Base-by-base conservation (phyloP, 1,140 invertebrate genomes). In the Charaxes varanes region DNA sequence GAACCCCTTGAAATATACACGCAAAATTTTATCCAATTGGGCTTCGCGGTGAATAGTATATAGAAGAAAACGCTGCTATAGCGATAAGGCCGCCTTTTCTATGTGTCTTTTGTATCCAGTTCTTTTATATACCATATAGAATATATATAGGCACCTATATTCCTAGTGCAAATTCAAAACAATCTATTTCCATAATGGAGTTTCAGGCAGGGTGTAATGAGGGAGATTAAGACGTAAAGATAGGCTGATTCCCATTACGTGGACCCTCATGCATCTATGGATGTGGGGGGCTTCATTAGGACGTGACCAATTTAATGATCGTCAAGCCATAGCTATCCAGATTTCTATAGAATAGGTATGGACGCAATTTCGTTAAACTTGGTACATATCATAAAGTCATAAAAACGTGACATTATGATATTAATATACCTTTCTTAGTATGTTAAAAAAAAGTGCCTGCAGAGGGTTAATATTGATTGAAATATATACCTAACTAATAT, bases 211-310 rank as follows among this genome's bases (percentile, higher is more conserved):
- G 14, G 27, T 34, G 35, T 64, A 64, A 64, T 64, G 54, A 62
- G 35, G 19, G 28, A 55, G 53, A 74, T 74, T 62, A 59, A 74
- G 67, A 71, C 65, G 56, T 69, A 56, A 63, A 70, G 66, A 70
- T 62, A 44, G 24, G 15, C 15, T 18, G 35, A 4, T 18, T 4
- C 41, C 44, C 44, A 47, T 45, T 64, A 62, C 56, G 42, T 49
- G 45, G 32, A 35, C 41, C 34, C 56, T 66, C 70, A 68, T 70
- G 70, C 60, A 70, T 73, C 53, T 62, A 66, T 70, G 64, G 53
- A 68, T 47, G 53, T 32, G 21, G 46, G 48, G 33, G n/a, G n/a
- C n/a, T n/a, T 66, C 57, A 58, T 72, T 64, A 62, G 41, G 45
- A 46, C 49, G 30, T 47, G 50, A 36, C 45, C 31, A 24, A 24